Base-by-base conservation (phyloP, 2,888 invertebrate species). In the Amitus sp. region DNA sequence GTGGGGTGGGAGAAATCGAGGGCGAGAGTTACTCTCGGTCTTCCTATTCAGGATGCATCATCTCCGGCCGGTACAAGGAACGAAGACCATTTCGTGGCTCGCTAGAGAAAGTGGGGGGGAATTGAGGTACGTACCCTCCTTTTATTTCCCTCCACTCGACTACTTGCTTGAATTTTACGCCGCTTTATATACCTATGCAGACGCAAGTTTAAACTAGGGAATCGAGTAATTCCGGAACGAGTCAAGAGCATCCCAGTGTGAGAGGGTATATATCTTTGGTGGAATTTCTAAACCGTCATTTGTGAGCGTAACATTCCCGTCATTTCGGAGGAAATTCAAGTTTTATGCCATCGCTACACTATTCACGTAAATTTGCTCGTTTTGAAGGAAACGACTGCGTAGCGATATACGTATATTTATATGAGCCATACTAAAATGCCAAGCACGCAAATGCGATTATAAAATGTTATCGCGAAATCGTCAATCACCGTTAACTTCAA, bases 211-310 rank as follows among this genome's bases (percentile, higher is more conserved):
- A 71, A 68, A 65, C 59, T 51, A 64, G 54, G 50, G 51, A 61
- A 69, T 69, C 71, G 64, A 68, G 74, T 74, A 75, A 75, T 75
- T 74, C 69, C 69, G 58, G 57, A 33, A 70, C 65, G 69, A 66
- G 69, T 66, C 68, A 66, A 63, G 65, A 67, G 70, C 73, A 69
- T 68, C 73, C 69, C 69, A 61, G 57, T 42, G n/a, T 49, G 48
- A 46, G 58, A 65, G 53, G 50, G 12, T 62, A 66, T 62, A 67
- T 74, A 73, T 75, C 76, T 76, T 71, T 73, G 74, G n/a, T n/a
- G n/a, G 73, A 79, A 80, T 80, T 78, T 78, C 74, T 74, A 70
- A 77, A 74, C 64, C 74, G 71, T 73, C 71, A 68, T 72, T 74
- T 70, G 69, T 66, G 65, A 62, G 66, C 72, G 70, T 71, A 73